Conservation (phyloP, 2,797 vertebrate species). For the Luscinia luscinia region DNA sequence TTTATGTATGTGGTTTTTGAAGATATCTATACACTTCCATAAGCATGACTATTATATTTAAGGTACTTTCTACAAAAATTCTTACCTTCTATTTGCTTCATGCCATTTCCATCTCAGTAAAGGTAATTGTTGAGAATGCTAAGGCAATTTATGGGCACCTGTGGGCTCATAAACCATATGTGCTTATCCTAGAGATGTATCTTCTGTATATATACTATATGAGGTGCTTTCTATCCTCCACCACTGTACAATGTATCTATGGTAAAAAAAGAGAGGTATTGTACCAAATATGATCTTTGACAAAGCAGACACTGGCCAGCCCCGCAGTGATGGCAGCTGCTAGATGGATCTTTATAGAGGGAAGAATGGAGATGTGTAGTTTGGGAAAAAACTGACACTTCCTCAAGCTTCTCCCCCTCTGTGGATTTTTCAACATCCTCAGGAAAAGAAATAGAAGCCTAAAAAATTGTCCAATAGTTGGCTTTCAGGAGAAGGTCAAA, state of each 20-base stretch:
- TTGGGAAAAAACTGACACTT: neutral
- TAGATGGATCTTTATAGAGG: neutral
- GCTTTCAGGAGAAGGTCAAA: neutral
- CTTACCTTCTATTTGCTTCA: neutral
- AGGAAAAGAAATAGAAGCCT: neutral
- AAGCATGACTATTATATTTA: neutral
- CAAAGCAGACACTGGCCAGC: neutral
- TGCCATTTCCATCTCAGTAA: neutral
- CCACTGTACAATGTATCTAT: neutral
- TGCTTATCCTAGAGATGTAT: constrained; percentile 13
- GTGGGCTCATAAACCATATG: neutral
- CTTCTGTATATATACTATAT: neutral
- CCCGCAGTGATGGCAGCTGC: neutral
- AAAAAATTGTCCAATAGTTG: neutral
- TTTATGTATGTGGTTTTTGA: neutral
- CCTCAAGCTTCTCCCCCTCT: neutral
- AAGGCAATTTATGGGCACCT: neutral
- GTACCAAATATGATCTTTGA: neutral
- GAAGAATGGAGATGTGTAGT: neutral
- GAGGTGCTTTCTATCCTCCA: neutral
- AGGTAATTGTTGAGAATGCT: neutral
- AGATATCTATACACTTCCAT: neutral
- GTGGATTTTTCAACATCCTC: neutral
- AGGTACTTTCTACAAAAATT: neutral
- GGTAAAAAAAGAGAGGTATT: neutral